Percentiles rank a stretch among this genome's conserved stretches.
Conservation (phyloP, 2,888 invertebrate species). For the Cordilura impudica region DNA sequence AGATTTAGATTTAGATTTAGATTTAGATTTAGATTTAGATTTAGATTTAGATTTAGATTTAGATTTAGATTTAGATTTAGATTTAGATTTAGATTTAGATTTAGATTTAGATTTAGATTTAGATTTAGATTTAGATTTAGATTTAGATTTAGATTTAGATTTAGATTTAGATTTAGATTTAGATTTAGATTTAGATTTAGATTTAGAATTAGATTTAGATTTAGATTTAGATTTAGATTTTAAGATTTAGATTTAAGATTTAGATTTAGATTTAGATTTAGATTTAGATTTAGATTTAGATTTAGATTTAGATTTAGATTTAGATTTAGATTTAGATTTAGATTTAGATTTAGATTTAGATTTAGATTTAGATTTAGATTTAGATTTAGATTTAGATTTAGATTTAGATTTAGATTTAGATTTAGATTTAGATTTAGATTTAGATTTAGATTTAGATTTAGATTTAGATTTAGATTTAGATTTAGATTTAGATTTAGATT, state of each 20-base stretch:
- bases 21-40: neutral
- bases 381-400: neutral
- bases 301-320: neutral
- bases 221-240: neutral
- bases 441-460: neutral
- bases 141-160: neutral
- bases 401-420: neutral
- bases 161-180: neutral
- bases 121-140: neutral
- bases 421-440: constrained; percentile 9
- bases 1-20: neutral
- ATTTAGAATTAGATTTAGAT: neutral
- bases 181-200: neutral
- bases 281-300: neutral
- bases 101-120: neutral
- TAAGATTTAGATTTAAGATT: too few species aligned
- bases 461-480: neutral
- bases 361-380: neutral
- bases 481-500: neutral
- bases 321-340: neutral
- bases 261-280: neutral
- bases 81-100: neutral
- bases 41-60: constrained; percentile 1
- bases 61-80: neutral
- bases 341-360: neutral